Base-by-base conservation (phyloP, 2,888 invertebrate genomes). In the Stramonita haemastoma region DNA sequence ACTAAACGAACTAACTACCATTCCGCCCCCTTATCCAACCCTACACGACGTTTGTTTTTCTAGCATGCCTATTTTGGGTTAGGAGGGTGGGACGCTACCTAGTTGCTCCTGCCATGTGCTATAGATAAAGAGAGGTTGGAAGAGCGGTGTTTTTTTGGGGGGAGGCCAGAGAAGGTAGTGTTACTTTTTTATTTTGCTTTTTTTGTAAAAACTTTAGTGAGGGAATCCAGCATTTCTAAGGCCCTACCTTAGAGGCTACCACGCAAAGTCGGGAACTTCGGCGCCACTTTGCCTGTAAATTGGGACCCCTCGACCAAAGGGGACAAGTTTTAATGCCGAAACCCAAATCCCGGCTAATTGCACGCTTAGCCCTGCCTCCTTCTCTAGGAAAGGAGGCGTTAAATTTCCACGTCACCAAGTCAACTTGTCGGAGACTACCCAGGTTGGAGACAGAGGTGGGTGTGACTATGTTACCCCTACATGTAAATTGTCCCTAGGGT, bases 341-440 rank as follows among this genome's bases (percentile, higher is more conserved):
- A 90, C 86, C 86, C n/a, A 86, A 90, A 79, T 79, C 90, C 60
- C 4, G 86, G 81, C 90, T 90, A 90, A 90, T 90, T 90, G 90
- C 57, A 57, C 84, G 84, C 90, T 88, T 88, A 81, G 56, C 88
- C 89, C 87, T 36, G 77, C 60, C 84, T 56, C 70, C 83, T 86
- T 87, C 87, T 89, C 83, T 86, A n/a, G n/a, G 70, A 66, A 87
- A 84, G 36, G 87, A 90, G 87, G 90, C 89, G 89, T 90, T 90
- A 89, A 83, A 89, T 90, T 90, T 89, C 90, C 29, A 79, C 60
- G 73, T 81, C 90, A 86, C 89, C 73, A 81, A 56, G 81, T 32
- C 60, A 29, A 17, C n/a, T 84, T 56, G 11, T 8, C 6, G 60
- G 60, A 22, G 60, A 22, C 60, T 15, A 15, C 15, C 60, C 22